Base-by-base conservation (phyloP, 1,140 invertebrate species). In the Elysia chlorotica region DNA sequence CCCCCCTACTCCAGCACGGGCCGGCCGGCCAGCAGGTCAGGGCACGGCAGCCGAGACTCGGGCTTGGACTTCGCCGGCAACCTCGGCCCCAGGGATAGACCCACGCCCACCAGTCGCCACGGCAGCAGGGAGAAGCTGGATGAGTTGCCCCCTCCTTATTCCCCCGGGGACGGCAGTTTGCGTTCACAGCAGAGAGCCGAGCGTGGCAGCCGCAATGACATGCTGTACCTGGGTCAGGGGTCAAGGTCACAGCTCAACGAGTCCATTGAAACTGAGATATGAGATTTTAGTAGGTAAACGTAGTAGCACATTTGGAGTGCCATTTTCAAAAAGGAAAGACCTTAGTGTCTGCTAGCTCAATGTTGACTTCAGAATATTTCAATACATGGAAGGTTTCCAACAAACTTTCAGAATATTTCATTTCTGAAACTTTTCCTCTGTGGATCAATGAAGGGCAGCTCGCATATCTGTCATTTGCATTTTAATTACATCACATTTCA, bases 251-350 rank as follows among this genome's bases (percentile, higher is more conserved):
- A 59, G 56, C 56, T n/a, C 5, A 54, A 30, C 23, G 41, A 68
- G 31, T 56, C 66, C 1, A 21, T 48, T 19, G 66, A 68, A 35
- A 68, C 66, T 41, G 66, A 68, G 36, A 68, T 68, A 33, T 68
- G 48, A 56, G 14, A 48, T 48, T 48, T 10, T 48, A 48, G n/a
- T 14, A 14, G 41, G n/a, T 10, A 48, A 48, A 48, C 10, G 41
- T 14, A 48, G 41, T 14, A 48, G 41, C 41, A 48, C n/a, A 48
- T 48, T 48, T 48, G 41, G 10, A n/a, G n/a, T n/a, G n/a, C n/a
- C n/a, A 14, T 48, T 48, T 48, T 48, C n/a, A 48, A n/a, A 48
- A 48, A 14, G 41, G 41, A 48, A 48, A 48, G n/a, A 48, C 41
- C 10, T 48, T 10, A 48, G 10, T 48, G 41, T 48, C 41, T n/a